Evolutionary conservation across 2,797 vertebrate genomes (phyloP).

Genomic region (Falco columbarius): DNA sequence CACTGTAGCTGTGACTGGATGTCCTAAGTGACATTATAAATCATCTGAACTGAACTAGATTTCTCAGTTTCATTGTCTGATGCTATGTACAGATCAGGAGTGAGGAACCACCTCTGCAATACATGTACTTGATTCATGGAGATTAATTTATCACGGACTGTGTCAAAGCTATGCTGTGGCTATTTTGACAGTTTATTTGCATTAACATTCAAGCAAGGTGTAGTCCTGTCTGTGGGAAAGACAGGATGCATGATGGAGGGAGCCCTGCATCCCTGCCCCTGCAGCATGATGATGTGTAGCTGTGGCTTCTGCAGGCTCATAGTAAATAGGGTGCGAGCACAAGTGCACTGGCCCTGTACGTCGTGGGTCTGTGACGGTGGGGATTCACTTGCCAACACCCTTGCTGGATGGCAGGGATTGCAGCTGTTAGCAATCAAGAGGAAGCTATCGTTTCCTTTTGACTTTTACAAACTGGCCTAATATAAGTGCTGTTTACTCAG

Average conservation of each 20-base stretch:
- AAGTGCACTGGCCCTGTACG: fast-evolving
- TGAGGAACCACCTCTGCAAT: background rate
- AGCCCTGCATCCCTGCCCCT: background rate
- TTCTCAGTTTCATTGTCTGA: background rate
- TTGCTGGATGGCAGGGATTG: constrained; percentile 19
- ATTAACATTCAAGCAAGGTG: background rate
- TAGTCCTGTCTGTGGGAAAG: background rate
- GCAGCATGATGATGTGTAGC: background rate
- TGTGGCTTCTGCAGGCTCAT: background rate
- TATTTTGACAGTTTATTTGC: background rate
- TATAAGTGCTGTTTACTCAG: constrained; percentile 57
- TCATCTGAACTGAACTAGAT: background rate
- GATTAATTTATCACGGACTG: background rate
- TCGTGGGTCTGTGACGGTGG: background rate
- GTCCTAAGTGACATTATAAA: background rate
- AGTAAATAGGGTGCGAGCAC: background rate
- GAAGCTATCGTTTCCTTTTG: constrained; percentile 58
- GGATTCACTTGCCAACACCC: background rate
- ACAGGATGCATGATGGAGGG: background rate
- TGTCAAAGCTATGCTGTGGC: background rate
- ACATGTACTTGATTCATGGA: background rate
- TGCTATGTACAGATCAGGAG: background rate
- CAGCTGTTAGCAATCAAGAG: constrained; percentile 47
- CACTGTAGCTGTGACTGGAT: background rate
- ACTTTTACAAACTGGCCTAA: constrained; percentile 42